Evolutionary conservation across 2,797 vertebrate species (phyloP).

Genomic region (Neomorphus geoffroyi): DNA sequence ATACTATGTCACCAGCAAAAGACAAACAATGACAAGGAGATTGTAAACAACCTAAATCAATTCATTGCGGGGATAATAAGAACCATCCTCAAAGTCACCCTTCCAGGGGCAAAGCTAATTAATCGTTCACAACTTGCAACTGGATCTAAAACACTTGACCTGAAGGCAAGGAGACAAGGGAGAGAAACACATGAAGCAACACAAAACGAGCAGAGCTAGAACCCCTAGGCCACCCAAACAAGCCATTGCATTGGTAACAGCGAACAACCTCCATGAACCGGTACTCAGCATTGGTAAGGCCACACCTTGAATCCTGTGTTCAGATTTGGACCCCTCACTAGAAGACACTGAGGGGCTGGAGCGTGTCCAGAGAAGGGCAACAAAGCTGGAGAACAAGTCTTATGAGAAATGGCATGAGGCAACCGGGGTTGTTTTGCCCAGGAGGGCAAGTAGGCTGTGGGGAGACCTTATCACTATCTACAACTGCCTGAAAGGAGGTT

Average conservation of each 20-base stretch:
- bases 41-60: constrained; percentile 44
- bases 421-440: too few relatives aligned
- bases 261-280: neutral
- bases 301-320: too few relatives aligned
- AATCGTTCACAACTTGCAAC: neutral
- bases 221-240: neutral
- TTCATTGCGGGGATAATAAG: neutral
- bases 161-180: neutral
- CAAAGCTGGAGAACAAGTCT: too few relatives aligned
- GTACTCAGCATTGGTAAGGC: too few relatives aligned
- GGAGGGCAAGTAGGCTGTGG: too few relatives aligned
- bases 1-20: neutral
- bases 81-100: constrained; percentile 14
- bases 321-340: too few relatives aligned
- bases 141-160: neutral
- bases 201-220: neutral
- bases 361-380: too few relatives aligned
- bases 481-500: too few relatives aligned
- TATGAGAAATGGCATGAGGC: too few relatives aligned
- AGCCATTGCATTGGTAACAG: neutral
- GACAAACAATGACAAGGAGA: neutral
- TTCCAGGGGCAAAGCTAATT: neutral
- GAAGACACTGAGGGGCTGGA: too few relatives aligned
- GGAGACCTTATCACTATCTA: too few relatives aligned
- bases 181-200: neutral